These are phyloP conservation scores for Ectobius pallidus DNA, from an alignment of 2,888 invertebrate species.

Conservation along the genomic window DNA sequence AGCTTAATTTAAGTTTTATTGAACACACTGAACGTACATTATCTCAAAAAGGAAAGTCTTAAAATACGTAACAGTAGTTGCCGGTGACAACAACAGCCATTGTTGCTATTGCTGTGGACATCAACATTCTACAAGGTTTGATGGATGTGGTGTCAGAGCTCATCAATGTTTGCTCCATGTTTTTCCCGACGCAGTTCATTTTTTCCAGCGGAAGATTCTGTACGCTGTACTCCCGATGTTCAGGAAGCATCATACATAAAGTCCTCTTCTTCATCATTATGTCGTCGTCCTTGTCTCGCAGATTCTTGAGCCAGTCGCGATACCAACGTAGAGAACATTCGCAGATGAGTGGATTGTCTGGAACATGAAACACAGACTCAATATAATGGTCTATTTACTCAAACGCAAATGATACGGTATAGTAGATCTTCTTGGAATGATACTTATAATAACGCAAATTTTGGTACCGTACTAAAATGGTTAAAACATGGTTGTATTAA, in stretches of 20 bases:
- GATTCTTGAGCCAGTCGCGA: slow-evolving; percentile 76
- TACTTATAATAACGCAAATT: too few relatives aligned
- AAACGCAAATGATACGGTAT: too few relatives aligned
- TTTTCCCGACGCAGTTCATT: slow-evolving; percentile 77
- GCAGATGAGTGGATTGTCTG: slow-evolving; percentile 88
- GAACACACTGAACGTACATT: too few relatives aligned
- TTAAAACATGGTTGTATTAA: too few relatives aligned
- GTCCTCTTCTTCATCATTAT: slow-evolving; percentile 88
- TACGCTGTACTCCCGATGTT: slow-evolving; percentile 82
- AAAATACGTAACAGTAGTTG: too few relatives aligned
- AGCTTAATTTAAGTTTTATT: too few relatives aligned
- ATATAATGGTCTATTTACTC: background rate
- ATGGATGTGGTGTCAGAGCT: background rate
- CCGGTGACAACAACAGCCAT: background rate
- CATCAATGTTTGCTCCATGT: slow-evolving; percentile 45
- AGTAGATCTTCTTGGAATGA: too few relatives aligned
- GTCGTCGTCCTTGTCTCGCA: slow-evolving; percentile 83
- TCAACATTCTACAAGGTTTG: too few relatives aligned
- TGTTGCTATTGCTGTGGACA: background rate
- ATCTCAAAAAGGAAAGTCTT: too few relatives aligned
- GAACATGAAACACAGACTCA: too few relatives aligned
- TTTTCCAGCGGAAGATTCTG: slow-evolving; percentile 81
- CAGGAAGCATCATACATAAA: slow-evolving; percentile 78
- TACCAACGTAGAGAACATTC: slow-evolving; percentile 91
- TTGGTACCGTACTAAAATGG: too few relatives aligned